Percentiles rank a stretch among this genome's conserved stretches.
These are phyloP conservation scores for Daktulosphaira vitifoliae DNA, from an alignment of 1,140 invertebrate species.

Conservation along the genomic window DNA sequence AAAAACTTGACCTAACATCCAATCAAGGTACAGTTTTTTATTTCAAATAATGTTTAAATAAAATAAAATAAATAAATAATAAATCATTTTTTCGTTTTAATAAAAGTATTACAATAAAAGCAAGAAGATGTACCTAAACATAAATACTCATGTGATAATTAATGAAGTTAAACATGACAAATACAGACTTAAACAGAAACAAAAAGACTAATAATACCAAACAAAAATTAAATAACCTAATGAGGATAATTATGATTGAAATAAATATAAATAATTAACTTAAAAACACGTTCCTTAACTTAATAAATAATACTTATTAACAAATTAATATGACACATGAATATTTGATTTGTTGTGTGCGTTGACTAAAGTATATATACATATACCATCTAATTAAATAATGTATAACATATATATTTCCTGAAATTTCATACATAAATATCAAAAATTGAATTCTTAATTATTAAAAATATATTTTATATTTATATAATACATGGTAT, in stretches of 20 bases:
- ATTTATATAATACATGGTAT: conserved; percentile 11
- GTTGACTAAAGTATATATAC: conserved; percentile 1
- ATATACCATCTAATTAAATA: no score
- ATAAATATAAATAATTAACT: conserved; percentile 27
- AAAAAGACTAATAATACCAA: conserved; percentile 31
- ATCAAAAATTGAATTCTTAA: no score
- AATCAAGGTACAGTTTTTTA: background rate
- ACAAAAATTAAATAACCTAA: conserved; percentile 30
- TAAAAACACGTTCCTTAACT: conserved; percentile 16
- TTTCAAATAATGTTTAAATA: conserved; percentile 10
- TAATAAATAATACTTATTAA: conserved; percentile 33
- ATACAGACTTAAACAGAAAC: conserved; percentile 19
- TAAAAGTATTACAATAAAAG: conserved; percentile 33
- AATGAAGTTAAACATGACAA: conserved; percentile 31
- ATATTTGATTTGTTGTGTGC: conserved; percentile 27
- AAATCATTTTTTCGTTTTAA: conserved; percentile 21
- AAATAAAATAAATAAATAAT: conserved; percentile 11
- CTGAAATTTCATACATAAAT: no score
- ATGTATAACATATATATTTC: no score
- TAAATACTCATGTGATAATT: conserved; percentile 32
- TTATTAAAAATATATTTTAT: no score
- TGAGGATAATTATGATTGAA: conserved; percentile 33
- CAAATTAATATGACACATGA: conserved; percentile 33
- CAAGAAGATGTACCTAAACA: conserved; percentile 29
- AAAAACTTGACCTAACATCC: background rate